Percentiles rank a stretch among this genome's conserved stretches.
These are phyloP conservation scores for Micromussa lordhowensis DNA, from an alignment of 92 coral and sea anemone species.

Conservation along the genomic window DNA sequence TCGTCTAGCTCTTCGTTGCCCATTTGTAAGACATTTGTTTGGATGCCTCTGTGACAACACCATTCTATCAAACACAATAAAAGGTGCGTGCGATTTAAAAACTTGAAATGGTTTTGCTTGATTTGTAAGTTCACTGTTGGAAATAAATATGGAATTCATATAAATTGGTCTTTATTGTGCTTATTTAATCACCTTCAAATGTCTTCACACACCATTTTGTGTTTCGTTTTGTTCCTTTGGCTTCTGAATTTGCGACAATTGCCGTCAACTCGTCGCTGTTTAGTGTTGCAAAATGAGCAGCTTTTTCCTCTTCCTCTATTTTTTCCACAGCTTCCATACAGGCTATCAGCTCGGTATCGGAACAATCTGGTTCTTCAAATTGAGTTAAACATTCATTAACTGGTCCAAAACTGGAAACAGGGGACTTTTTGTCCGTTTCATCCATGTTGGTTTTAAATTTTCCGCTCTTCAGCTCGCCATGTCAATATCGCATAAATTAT, in stretches of 20 bases:
- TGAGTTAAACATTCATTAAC: no score
- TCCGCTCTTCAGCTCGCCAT: no score
- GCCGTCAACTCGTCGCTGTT: not conserved
- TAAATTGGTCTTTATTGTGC: not conserved
- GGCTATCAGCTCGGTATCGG: no score
- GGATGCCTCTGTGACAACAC: slow-evolving; percentile 35
- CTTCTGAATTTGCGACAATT: not conserved
- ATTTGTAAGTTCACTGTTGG: not conserved
- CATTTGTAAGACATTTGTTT: slow-evolving; percentile 26
- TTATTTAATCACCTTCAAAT: slow-evolving; percentile 29
- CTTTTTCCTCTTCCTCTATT: not conserved
- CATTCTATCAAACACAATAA: slow-evolving; percentile 43
- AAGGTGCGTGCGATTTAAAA: slow-evolving; percentile 10
- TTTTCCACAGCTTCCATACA: not conserved
- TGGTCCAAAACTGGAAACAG: no score
- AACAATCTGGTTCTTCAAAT: no score
- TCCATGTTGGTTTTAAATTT: no score
- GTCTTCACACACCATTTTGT: slow-evolving; percentile 21
- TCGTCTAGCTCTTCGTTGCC: slow-evolving; percentile 42
- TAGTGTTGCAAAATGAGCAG: not conserved
- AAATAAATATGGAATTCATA: not conserved
- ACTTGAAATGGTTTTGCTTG: not conserved
- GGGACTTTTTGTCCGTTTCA: no score
- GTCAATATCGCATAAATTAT: no score
- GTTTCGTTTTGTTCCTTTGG: slow-evolving; percentile 28